Evolutionary conservation across 2,888 invertebrate genomes (phyloP).

Genomic region (Chymomyza procnemis): DNA sequence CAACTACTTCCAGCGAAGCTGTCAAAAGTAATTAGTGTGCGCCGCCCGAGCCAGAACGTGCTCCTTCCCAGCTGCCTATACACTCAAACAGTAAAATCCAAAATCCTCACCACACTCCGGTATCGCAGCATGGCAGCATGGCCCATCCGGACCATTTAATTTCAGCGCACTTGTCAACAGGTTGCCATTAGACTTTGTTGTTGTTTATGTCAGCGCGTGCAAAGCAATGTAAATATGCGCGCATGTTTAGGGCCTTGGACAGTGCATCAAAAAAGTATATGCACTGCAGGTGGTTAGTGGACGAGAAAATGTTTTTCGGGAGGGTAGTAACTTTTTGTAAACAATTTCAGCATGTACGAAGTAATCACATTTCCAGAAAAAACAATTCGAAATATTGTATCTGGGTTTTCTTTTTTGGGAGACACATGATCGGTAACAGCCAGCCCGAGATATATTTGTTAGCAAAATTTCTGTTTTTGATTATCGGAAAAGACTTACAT

Average conservation of each 20-base stretch:
- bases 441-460: too few relatives aligned
- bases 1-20: conserved; percentile 9
- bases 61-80: conserved; percentile 2
- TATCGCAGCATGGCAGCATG: too few relatives aligned
- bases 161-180: conserved; percentile 48
- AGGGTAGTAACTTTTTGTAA: too few relatives aligned
- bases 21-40: conserved; percentile 60
- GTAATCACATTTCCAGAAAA: too few relatives aligned
- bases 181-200: conserved; percentile 40
- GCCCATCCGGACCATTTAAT: neutral
- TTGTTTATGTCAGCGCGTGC: conserved; percentile 24
- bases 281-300: neutral
- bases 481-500: too few relatives aligned
- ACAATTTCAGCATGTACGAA: too few relatives aligned
- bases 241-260: neutral
- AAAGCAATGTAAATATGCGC: conserved; percentile 30
- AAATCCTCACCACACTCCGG: neutral
- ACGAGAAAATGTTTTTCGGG: neutral
- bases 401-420: too few relatives aligned
- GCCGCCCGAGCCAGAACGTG: conserved; percentile 24
- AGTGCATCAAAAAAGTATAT: neutral
- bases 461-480: too few relatives aligned
- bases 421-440: too few relatives aligned
- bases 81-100: neutral
- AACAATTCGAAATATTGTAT: too few relatives aligned